Evolutionary conservation across 2,888 invertebrate species (phyloP).

Genomic region (Melinopterus prodromus): DNA sequence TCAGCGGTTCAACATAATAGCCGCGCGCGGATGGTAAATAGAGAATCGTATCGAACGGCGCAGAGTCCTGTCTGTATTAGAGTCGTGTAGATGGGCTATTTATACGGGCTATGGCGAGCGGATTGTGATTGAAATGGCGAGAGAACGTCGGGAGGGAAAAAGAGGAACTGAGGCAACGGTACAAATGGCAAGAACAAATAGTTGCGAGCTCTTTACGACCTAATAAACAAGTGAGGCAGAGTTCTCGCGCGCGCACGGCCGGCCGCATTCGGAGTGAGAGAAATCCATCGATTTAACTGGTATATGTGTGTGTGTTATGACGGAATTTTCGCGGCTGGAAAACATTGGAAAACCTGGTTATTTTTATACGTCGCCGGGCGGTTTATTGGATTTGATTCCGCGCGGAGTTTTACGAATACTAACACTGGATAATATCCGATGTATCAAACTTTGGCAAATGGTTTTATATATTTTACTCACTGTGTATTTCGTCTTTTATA

Average conservation of each 20-base stretch:
- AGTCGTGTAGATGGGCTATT: not conserved
- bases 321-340: not conserved
- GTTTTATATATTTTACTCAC: no score
- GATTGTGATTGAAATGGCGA: constrained; percentile 23
- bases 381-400: no score
- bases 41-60: constrained; percentile 18
- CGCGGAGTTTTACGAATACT: no score
- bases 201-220: constrained; percentile 23
- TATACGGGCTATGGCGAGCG: not conserved
- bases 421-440: no score
- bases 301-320: not conserved
- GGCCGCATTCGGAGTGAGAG: not conserved
- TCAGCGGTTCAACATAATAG: not conserved
- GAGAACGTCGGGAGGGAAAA: constrained; percentile 7
- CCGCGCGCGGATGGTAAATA: constrained; percentile 8
- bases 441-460: no score
- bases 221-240: constrained; percentile 21
- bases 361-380: not conserved
- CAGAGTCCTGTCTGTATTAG: not conserved
- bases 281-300: not conserved
- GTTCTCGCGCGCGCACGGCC: constrained; percentile 11
- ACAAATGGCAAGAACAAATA: constrained; percentile 25
- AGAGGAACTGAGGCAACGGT: constrained; percentile 21
- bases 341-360: not conserved
- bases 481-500: no score